These are phyloP conservation scores for Anguilla rostrata DNA, from an alignment of 2,113 vertebrate genomes.

Conservation along the genomic window DNA sequence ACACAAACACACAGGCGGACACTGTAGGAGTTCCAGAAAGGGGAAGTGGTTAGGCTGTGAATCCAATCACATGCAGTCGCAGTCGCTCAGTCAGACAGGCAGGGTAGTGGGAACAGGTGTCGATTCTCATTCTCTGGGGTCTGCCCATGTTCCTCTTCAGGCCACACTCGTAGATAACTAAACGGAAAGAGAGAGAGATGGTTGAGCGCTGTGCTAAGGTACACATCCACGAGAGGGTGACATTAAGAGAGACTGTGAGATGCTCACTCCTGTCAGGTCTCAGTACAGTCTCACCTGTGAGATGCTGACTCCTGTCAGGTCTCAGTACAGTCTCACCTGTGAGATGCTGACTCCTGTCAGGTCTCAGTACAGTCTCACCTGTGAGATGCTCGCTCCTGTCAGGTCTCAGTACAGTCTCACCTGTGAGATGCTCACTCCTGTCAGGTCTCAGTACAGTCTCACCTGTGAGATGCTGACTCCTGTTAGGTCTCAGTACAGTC, in stretches of 20 bases:
- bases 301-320: too few species aligned
- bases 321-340: too few species aligned
- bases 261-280: too few species aligned
- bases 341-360: too few species aligned
- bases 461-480: neutral
- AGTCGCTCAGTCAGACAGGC: conserved; percentile 6
- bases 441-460: neutral
- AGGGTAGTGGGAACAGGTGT: neutral
- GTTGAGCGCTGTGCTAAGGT: neutral
- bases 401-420: too few species aligned
- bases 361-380: too few species aligned
- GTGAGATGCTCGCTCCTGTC: too few species aligned
- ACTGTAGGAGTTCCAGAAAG: neutral
- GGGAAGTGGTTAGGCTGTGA: conserved; percentile 6
- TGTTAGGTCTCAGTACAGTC: neutral
- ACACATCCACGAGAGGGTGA: too few species aligned
- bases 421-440: too few species aligned
- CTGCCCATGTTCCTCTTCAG: conserved; percentile 34
- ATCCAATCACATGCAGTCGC: conserved; percentile 24
- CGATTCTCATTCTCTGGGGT: neutral
- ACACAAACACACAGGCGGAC: neutral
- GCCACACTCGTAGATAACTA: conserved; percentile 48
- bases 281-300: too few species aligned
- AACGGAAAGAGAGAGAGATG: neutral
- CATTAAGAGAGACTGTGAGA: too few species aligned